Percentiles rank a stretch among this genome's conserved stretches.
These are phyloP conservation scores for Cotesia congregata DNA, from an alignment of 2,888 invertebrate species.

Conservation along the genomic window DNA sequence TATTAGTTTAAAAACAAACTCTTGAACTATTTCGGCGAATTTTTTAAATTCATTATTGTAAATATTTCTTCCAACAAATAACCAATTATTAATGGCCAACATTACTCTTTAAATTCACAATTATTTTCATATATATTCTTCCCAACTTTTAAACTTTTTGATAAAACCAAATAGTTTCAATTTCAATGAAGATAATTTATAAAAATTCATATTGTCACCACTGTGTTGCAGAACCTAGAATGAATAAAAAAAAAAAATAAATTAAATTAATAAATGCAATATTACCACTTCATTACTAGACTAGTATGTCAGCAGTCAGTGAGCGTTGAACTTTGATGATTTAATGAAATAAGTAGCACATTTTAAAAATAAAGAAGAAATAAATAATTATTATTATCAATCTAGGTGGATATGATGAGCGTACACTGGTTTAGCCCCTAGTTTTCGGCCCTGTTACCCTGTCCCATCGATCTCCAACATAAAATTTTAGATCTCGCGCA, in stretches of 20 bases:
- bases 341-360: neutral
- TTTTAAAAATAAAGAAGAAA: neutral
- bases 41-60: neutral
- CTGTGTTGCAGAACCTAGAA: neutral
- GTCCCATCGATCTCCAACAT: slow-evolving; percentile 20
- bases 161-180: neutral
- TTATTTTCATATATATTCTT: too few relatives aligned
- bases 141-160: too few relatives aligned
- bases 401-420: too few relatives aligned
- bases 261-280: neutral
- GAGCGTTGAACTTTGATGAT: neutral
- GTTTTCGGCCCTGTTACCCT: neutral
- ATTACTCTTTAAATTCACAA: neutral
- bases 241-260: neutral
- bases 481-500: slow-evolving; percentile 20
- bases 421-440: too few relatives aligned
- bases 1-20: neutral
- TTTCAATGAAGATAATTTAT: neutral
- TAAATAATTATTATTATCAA: neutral
- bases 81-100: neutral
- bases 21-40: neutral
- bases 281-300: neutral
- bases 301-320: neutral
- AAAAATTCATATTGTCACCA: neutral
- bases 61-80: neutral